Conservation (phyloP, 2,113 vertebrate species). For the Tragulus kanchil region DNA sequence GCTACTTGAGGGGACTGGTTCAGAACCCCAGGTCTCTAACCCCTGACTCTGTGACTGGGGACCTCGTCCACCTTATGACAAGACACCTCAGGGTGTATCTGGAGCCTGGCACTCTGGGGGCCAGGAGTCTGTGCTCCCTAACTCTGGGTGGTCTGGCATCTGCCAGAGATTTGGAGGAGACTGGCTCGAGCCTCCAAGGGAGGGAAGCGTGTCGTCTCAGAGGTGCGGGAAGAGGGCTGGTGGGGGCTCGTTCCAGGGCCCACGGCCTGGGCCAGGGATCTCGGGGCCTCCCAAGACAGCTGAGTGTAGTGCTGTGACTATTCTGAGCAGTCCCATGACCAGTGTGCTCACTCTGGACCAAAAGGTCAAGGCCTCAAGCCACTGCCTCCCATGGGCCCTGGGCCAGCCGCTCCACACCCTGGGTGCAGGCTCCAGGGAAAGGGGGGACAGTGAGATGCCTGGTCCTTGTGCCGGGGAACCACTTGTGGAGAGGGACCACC, state of each 20-base stretch:
- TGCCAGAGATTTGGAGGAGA: conserved; percentile 20
- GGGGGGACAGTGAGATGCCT: background rate
- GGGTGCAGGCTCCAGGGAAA: background rate
- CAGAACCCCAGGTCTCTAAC: background rate
- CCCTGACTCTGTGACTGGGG: background rate
- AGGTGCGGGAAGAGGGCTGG: background rate
- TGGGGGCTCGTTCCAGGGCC: conserved; percentile 23
- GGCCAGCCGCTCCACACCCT: conserved; percentile 38
- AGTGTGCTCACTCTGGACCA: conserved; percentile 56
- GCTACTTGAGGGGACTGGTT: background rate
- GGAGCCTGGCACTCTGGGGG: background rate
- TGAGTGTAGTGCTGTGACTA: conserved; percentile 79
- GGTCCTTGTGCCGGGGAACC: background rate
- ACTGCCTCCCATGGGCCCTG: background rate
- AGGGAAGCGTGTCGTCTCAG: background rate
- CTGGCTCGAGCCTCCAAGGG: conserved; percentile 13
- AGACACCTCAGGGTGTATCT: background rate
- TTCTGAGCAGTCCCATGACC: conserved; percentile 81
- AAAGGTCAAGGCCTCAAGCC: conserved; percentile 78
- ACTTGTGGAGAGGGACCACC: background rate
- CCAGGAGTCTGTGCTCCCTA: background rate
- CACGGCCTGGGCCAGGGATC: conserved; percentile 17
- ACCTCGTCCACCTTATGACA: background rate
- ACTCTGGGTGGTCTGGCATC: background rate
- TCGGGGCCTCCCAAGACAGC: conserved; percentile 73